A percentile compares a stretch with the other conserved stretches of the same genome.
Evolutionary conservation across 2,113 vertebrate species (phyloP).

Genomic region (Tursiops truncatus): DNA sequence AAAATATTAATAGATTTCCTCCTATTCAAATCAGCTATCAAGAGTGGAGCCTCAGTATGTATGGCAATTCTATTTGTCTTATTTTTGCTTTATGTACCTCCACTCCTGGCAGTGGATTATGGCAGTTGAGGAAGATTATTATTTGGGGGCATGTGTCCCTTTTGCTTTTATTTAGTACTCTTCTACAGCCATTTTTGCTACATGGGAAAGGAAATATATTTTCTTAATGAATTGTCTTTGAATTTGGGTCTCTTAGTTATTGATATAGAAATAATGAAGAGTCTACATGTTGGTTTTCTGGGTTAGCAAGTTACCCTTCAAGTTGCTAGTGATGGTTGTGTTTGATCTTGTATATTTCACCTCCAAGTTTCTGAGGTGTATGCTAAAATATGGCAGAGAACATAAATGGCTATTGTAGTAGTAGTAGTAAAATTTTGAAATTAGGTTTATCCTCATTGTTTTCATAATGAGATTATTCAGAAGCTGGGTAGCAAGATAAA

Average conservation of each 20-base stretch:
- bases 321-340: neutral
- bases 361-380: neutral
- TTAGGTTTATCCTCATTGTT: neutral
- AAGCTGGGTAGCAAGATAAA: neutral
- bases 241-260: neutral
- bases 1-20: conserved; percentile 16
- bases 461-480: neutral
- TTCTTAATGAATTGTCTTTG: neutral
- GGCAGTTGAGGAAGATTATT: neutral
- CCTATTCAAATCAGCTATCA: neutral
- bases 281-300: conserved; percentile 10
- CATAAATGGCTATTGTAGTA: neutral
- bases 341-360: conserved; percentile 2
- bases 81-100: neutral
- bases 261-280: neutral
- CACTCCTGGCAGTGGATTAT: neutral
- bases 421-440: conserved; percentile 6
- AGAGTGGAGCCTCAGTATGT: neutral
- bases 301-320: neutral
- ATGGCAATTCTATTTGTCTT: neutral
- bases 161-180: conserved; percentile 10
- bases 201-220: neutral
- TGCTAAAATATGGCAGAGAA: neutral
- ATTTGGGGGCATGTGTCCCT: neutral
- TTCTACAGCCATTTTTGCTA: conserved; percentile 4